A percentile compares a stretch with the other conserved stretches of the same genome.
Conservation (phyloP, 2,113 vertebrate genomes). For the Cervus canadensis region DNA sequence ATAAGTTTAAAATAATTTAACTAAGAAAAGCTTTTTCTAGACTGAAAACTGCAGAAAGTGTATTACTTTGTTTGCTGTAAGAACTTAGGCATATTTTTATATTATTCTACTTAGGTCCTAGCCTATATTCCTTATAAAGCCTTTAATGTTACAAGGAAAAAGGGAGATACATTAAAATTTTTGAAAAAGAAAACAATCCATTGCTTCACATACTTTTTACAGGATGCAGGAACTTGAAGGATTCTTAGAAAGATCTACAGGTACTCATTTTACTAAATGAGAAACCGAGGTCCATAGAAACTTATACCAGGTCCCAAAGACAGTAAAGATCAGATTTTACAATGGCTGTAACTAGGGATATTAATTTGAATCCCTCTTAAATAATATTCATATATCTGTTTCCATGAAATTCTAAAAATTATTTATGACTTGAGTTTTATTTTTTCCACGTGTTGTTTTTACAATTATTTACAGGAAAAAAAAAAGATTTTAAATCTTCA, state of each 20-base stretch:
- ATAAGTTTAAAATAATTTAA: neutral
- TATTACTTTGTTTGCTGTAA: neutral
- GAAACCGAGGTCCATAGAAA: neutral
- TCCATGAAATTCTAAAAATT: constrained; percentile 7
- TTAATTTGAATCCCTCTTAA: neutral
- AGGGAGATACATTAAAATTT: neutral
- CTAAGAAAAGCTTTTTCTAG: neutral
- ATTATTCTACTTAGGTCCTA: neutral
- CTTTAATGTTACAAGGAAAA: neutral
- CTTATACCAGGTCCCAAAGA: neutral
- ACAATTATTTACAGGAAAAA: neutral
- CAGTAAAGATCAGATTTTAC: neutral
- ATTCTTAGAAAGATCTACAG: neutral
- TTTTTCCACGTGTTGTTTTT: neutral
- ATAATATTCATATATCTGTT: neutral
- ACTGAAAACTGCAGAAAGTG: neutral
- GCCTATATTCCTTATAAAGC: neutral
- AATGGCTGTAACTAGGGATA: neutral
- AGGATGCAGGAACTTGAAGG: neutral
- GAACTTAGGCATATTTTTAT: neutral
- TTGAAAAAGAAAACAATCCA: neutral
- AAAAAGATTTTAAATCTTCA: neutral
- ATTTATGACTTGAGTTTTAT: neutral
- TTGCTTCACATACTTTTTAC: neutral
- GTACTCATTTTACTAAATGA: neutral